Percentiles rank a stretch among this genome's conserved stretches.
Evolutionary conservation across 2,888 invertebrate genomes (phyloP).

Genomic region (Tenthredo scrophulariae): DNA sequence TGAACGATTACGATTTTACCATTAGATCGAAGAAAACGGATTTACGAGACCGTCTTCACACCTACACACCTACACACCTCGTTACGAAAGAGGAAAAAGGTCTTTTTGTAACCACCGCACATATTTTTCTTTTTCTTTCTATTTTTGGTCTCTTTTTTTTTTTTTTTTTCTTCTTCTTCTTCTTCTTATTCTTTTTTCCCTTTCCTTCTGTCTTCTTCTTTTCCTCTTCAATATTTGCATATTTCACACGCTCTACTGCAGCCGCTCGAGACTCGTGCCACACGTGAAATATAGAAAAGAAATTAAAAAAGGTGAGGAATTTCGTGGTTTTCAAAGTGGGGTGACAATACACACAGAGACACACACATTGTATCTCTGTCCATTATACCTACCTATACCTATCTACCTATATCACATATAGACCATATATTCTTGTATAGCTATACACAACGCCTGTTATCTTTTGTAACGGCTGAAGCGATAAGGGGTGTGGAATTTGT

Average conservation of each 20-base stretch:
- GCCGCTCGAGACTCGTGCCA: background rate
- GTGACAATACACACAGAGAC: background rate
- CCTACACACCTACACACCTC: too few species aligned
- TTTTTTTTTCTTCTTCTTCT: background rate
- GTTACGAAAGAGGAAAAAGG: background rate
- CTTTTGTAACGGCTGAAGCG: background rate
- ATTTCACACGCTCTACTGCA: background rate
- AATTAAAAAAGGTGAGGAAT: background rate
- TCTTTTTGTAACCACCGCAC: background rate
- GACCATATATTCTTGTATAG: background rate
- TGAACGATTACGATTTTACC: too few species aligned
- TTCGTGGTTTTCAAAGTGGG: conserved; percentile 4
- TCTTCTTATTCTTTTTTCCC: background rate
- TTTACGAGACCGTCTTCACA: too few species aligned
- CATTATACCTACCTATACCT: background rate
- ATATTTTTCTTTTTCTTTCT: background rate
- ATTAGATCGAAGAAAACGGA: too few species aligned
- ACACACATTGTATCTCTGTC: background rate
- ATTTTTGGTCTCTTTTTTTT: background rate
- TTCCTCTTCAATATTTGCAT: background rate
- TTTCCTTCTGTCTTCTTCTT: background rate
- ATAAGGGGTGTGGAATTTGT: background rate
- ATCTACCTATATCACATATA: background rate
- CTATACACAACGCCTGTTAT: background rate
- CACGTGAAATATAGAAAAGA: background rate